Base-by-base conservation (phyloP, 2,113 vertebrate species). In the Rissa tridactyla region DNA sequence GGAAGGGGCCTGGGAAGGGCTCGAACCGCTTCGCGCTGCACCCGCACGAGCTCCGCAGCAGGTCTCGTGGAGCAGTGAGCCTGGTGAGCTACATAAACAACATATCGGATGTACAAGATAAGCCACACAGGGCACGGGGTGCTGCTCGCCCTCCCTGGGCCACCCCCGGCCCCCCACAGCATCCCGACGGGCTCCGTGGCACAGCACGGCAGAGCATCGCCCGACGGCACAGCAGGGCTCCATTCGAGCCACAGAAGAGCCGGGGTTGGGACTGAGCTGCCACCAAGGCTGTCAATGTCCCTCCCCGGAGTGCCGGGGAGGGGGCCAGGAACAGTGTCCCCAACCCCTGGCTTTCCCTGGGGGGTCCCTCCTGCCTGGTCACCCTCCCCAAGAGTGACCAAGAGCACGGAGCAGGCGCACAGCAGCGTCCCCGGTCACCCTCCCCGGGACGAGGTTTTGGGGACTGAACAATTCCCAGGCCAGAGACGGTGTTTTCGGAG, bases 51-150 rank as follows among this genome's bases (percentile, higher is more conserved):
- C 78, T 46, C 23, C 6, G 15, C 2, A 9, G 32, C 49, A 11
- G 20, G 7, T 19, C 26, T 5, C 15, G 15, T 2, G 40, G 26
- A 14, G 40, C 32, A 34, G 44, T 2, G 23, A 51, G 44, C n/a
- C 40, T 7, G 15, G 40, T 9, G 26, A 36, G 32, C 51, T 23
- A 11, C 0, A 2, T 10, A n/a, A 29, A 6, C 18, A 13, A 66
- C 5, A 12, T 9, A 5, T 11, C 22, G 46, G 62, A 26, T 12
- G 40, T 9, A 21, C 10, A 12, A n/a, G 42, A 27, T 6, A 15
- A 27, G 10, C 32, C 18, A 6, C 27, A 15, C 1, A 9, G 17
- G 36, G 26, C 12, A 12, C 2, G 10, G n/a, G 47, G 46, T 2
- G 22, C 76, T 42, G 36, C 47, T 64, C 36, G 3, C 54, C 52